phyloP scores from a whole-genome alignment of 2,113 vertebrate genomes.

The Brevimyrus niger region DNA sequence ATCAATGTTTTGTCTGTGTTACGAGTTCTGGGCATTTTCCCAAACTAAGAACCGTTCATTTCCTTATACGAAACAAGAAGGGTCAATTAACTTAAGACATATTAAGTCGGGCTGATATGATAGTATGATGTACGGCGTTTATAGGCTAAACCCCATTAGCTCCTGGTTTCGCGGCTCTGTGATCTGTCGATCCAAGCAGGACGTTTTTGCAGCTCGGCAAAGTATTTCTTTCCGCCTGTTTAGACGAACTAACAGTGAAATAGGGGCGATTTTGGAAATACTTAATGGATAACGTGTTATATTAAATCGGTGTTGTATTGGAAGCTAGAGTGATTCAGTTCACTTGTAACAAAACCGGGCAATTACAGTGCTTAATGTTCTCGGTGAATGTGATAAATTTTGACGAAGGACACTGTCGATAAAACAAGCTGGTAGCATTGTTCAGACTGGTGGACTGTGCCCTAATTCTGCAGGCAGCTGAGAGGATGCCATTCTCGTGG shows the following conservation, averaged over 20 bases:
- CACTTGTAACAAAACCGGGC: neutral
- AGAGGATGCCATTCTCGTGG: neutral
- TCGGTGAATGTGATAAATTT: neutral
- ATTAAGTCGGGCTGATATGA: neutral
- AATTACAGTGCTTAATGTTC: neutral
- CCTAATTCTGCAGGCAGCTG: neutral
- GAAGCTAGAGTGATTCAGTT: neutral
- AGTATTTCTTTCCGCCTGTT: neutral
- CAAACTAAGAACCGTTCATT: neutral
- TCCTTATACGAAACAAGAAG: neutral
- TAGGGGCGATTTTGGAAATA: neutral
- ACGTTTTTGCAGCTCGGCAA: neutral
- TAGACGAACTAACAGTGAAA: neutral
- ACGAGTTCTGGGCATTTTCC: neutral
- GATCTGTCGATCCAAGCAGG: neutral
- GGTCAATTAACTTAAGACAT: neutral
- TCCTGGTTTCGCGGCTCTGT: too few species aligned
- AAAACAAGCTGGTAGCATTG: neutral
- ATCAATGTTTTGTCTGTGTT: neutral
- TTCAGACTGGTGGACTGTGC: neutral
- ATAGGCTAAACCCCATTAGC: neutral
- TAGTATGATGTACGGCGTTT: neutral
- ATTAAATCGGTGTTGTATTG: neutral
- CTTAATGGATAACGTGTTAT: neutral
- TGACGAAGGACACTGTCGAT: neutral